A percentile compares a stretch with the other conserved stretches of the same genome.
These are phyloP conservation scores for Chelmon rostratus DNA, from an alignment of 2,797 vertebrate species.

Conservation along the genomic window DNA sequence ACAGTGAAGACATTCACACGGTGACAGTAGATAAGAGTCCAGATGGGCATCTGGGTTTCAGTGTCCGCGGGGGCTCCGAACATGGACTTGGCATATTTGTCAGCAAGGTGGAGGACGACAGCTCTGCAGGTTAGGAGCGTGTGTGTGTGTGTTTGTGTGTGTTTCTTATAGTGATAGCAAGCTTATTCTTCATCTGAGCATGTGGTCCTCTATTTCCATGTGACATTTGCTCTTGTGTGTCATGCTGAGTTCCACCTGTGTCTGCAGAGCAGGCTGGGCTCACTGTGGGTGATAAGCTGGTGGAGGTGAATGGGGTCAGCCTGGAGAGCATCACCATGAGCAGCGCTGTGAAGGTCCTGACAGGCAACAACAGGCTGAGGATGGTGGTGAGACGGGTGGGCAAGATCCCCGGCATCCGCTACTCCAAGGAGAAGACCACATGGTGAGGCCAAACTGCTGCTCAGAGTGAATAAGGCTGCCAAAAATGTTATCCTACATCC, in stretches of 20 bases:
- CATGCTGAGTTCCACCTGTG: conserved; percentile 48
- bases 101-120: conserved; percentile 96
- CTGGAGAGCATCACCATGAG: conserved; percentile 98
- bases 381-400: conserved; percentile 96
- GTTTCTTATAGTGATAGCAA: neutral
- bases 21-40: conserved; percentile 93
- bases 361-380: conserved; percentile 93
- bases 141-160: conserved; percentile 1
- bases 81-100: conserved; percentile 97
- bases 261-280: conserved; percentile 91
- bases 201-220: conserved; percentile 8
- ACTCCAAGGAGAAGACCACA: conserved; percentile 97
- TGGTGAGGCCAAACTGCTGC: conserved; percentile 86
- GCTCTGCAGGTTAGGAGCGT: conserved; percentile 89
- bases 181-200: conserved; percentile 1
- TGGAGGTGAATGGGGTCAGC: conserved; percentile 96
- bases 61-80: conserved; percentile 95
- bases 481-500: neutral
- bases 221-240: conserved; percentile 23
- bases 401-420: conserved; percentile 96
- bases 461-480: neutral
- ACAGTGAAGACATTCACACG: conserved; percentile 92
- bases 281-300: conserved; percentile 95
- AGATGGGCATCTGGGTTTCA: conserved; percentile 95
- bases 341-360: conserved; percentile 95